Conservation (phyloP, 2,888 invertebrate genomes). For the Agriopis aurantiaria region DNA sequence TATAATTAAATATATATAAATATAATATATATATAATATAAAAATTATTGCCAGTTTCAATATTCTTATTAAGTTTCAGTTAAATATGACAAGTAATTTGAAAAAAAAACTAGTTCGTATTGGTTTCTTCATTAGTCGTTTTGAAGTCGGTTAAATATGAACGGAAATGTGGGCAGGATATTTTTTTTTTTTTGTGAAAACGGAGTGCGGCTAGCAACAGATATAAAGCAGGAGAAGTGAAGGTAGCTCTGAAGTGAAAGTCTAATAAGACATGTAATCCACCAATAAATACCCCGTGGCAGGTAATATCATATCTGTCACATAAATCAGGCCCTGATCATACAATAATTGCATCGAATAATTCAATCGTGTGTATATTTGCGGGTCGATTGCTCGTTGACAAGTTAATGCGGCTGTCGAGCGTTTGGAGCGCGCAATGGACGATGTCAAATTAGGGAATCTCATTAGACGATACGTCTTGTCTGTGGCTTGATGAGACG, state of each 20-base stretch:
- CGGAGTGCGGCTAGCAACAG: not conserved
- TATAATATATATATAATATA: too few relatives aligned
- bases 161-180: too few relatives aligned
- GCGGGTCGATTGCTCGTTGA: slow-evolving; percentile 52
- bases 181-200: too few relatives aligned
- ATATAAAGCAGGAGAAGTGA: not conserved
- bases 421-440: slow-evolving; percentile 48
- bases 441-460: slow-evolving; percentile 56
- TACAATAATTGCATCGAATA: slow-evolving; percentile 44
- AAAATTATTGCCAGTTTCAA: too few relatives aligned
- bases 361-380: slow-evolving; percentile 41
- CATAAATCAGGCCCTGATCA: slow-evolving; percentile 37
- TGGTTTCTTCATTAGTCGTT: too few relatives aligned
- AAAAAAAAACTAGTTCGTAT: too few relatives aligned
- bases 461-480: slow-evolving; percentile 53
- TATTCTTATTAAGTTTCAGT: too few relatives aligned
- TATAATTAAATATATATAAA: too few relatives aligned
- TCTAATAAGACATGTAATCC: slow-evolving; percentile 31
- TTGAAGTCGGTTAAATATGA: too few relatives aligned
- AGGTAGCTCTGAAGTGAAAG: slow-evolving; percentile 21
- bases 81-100: too few relatives aligned
- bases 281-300: slow-evolving; percentile 33
- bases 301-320: slow-evolving; percentile 38
- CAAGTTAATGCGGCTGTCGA: slow-evolving; percentile 63
- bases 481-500: slow-evolving; percentile 8